Evolutionary conservation across 2,797 vertebrate genomes (phyloP), one percentile per base, ranked within the genome.

Genomic region (Denticeps clupeoides): DNA sequence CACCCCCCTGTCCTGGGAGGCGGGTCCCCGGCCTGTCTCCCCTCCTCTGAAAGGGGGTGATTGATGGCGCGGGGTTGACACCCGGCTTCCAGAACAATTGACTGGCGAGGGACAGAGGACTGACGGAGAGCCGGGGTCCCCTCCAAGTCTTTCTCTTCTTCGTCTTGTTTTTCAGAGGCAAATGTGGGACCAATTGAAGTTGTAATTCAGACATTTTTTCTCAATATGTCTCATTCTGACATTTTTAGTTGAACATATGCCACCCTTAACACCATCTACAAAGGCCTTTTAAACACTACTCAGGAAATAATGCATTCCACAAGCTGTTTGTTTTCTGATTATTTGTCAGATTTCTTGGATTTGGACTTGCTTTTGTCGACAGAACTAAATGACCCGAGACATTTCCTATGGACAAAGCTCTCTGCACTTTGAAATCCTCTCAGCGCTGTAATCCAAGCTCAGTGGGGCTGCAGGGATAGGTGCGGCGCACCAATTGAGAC

Each of bases 31-130:
- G 78, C 78, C 82, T 84, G 82, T 84, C 80, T 81, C 73, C 74
- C 71, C 72, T 72, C 73, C 76, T 79, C 79, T 84, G 81, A 83
- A 82, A 82, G 60, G 70, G 62, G 70, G 76, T 86, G 84, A 87
- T 84, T 88, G 83, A 87, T 84, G 81, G 83, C 71, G 53, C 64
- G 69, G 71, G 79, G 75, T 77, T 81, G 82, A 85, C 82, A 85
- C 78, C 74, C 71, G 77, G 80, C 78, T 75, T 77, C 69, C 71
- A 73, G 72, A 85, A 84, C 84, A 86, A 87, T 82, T 73, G 77
- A 78, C 75, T 79, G 73, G 77, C 73, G 71, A 78, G 78, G 75
- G 70, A 75, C 72, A 62, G 69, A 72, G 73, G 72, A 78, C 64
- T 73, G 35, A 10, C 35, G 18, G 75, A 80, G 77, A 70, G 66